Base-by-base conservation (phyloP, 1,140 invertebrate species). In the Euborellia annulipes region DNA sequence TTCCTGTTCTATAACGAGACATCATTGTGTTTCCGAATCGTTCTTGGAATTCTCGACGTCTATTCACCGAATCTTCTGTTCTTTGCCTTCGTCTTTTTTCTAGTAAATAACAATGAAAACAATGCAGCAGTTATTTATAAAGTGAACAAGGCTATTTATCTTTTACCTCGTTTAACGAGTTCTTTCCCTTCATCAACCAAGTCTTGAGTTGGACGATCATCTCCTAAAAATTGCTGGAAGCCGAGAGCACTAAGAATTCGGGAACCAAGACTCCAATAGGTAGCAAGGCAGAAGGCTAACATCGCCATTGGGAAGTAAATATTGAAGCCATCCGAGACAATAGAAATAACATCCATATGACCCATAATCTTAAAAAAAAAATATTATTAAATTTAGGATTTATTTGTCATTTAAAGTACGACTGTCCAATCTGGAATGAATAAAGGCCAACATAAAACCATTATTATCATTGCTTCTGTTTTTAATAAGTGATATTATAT, bases 231-330 rank as follows among this genome's bases (percentile, higher is more conserved):
- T 63, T 97, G 91, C 61, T 95, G 89, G 64, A 97, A 94, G 20
- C 93, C 93, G 50, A 96, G 71, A 34, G 84, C 72, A 21, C 87
- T 86, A 7, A 97, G 67, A 36, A 93, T 64, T 46, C 90, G 74
- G 49, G 84, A 85, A 22, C 92, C 93, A n/a, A 96, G 62, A 57
- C 84, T 87, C 61, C 97, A 93, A 69, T 94, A 97, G 0, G 92
- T 98, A 43, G 89, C 85, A 46, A 93, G 62, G 60, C 92, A 96
- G 53, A 99, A 80, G 44, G 89, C 70, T 32, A 98, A 71, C 60
- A 99, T 94, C 40, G 85, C 76, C 73, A 98, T 97, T 0, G 96
- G 96, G 64, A 98, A 96, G 62, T 98, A 99, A 34, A 99, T 85
- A 65, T 98, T 98, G 65, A 99, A 98, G 17, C 95, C 94, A 65